Evolutionary conservation across 2,113 vertebrate species (phyloP), one percentile per base, ranked within the genome.

Genomic region (Menidia beryllina): DNA sequence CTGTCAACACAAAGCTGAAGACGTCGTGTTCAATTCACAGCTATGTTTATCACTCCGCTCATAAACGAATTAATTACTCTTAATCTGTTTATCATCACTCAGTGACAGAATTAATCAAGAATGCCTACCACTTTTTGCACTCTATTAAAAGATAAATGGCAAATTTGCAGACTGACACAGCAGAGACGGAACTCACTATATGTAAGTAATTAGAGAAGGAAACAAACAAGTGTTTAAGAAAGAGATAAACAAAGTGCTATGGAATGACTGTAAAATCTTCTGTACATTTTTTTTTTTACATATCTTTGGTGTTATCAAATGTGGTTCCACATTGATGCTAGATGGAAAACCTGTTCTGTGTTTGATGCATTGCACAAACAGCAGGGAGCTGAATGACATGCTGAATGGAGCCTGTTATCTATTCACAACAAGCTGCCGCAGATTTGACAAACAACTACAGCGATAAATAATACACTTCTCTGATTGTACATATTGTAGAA

Each of bases 391-490:
- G 51, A 23, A 15, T 27, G 25, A 36, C 63, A 21, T 17, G 21
- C 62, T 11, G 64, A 43, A 62, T n/a, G 57, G 64, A 15, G 41
- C 58, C 7, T 12, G 55, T 81, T 83, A 85, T 84, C 82, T 80
- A 87, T 88, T 87, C 65, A 91, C 81, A 59, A 69, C 75, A 50
- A 59, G 59, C 75, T 75, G 71, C 83, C 45, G 61, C 75, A 7
- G 34, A 76, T 61, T 72, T 66, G 38, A 60, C 86, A 88, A 88
- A 88, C 88, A 91, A 91, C 83, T 82, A 65, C 60, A 53, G 64
- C 15, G 38, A 91, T 94, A 85, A 91, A 91, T 92, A 90, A 91
- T 89, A 83, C 65, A 92, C 69, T 56, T 74, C 43, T 82, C 57
- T 72, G 70, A 89, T 74, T 85, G 80, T 82, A 71, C 89, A 86